Evolutionary conservation across 2,113 vertebrate genomes (phyloP).

Genomic region (Danio rerio): GRCz12tu NC_133183.1:56840001-56840500

Average conservation of each 20-base stretch:
- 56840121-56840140: background rate
- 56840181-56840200: background rate
- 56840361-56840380: background rate
- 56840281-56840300: conserved; percentile 72
- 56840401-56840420: background rate
- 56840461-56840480: too few relatives aligned
- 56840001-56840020: too few relatives aligned
- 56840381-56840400: background rate
- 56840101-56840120: too few relatives aligned
- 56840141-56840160: background rate
- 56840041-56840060: too few relatives aligned
- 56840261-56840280: conserved; percentile 62
- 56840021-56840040: too few relatives aligned
- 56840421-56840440: background rate
- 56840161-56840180: background rate
- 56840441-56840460: background rate
- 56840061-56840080: too few relatives aligned
- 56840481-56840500: too few relatives aligned
- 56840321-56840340: conserved; percentile 36
- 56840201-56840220: background rate
- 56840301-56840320: conserved; percentile 69
- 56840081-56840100: too few relatives aligned
- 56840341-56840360: conserved; percentile 11
- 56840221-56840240: background rate
- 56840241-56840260: conserved; percentile 14